Evolutionary conservation across 2,113 vertebrate species (phyloP), one percentile per base, ranked within the genome.

Genomic region (Casuarius casuarius): DNA sequence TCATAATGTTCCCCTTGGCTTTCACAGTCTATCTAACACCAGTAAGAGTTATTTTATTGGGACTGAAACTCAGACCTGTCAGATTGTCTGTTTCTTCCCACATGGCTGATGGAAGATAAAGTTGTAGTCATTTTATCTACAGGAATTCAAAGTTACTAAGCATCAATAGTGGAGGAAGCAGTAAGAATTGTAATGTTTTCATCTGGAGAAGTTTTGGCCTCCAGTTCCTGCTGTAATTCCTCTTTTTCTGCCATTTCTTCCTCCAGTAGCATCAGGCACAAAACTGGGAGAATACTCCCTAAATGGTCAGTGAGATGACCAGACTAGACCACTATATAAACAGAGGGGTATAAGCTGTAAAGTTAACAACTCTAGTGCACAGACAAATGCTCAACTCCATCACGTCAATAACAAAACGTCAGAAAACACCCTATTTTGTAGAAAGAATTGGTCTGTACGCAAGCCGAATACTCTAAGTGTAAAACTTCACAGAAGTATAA

Each of bases 341-440:
- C 8, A 4, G 33, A 29, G 33, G 2, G 3, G 2, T 82, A n/a
- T 70, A 29, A 22, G 22, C 67, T 18, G 52, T 28, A 40, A 80
- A 49, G 23, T 20, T 56, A 70, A 59, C 21, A 48, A 19, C 12
- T 51, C 48, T 12, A 58, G 19, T 17, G 8, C 10, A 33, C 54
- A 33, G 18, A 33, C 54, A 33, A 87, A 49, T 7, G 4, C 10
- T 29, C 0, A 0, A 33, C 33, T 72, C 31, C n/a, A 33, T 14
- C 15, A 17, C 0, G 1, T 1, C 23, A 35, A 56, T 15, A 13
- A 29, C 10, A n/a, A 75, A 56, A 29, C 20, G 35, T 15, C 12
- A 54, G 35, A 52, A 58, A 78, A 65, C 6, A 48, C 10, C 16
- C 38, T 82, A 22, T 10, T 38, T 44, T 29, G 46, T 5, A n/a